Evolutionary conservation across 23 tunicate genomes (phyloP).

Genomic region (Botrylloides violaceus): DNA sequence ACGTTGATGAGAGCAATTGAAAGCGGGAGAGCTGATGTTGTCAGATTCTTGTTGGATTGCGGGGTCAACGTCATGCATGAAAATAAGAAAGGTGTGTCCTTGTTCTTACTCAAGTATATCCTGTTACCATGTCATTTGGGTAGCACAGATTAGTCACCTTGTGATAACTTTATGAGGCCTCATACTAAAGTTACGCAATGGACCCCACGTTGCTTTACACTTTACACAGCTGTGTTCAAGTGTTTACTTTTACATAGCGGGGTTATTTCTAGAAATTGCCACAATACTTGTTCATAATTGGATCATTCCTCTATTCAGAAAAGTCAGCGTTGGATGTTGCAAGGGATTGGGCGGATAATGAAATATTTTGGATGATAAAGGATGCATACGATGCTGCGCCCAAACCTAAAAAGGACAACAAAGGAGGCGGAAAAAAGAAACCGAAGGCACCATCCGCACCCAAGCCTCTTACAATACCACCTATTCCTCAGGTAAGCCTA

Average conservation of each 20-base stretch:
- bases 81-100: constrained; percentile 85
- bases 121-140: no score
- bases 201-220: no score
- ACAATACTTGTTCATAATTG: not conserved
- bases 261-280: not conserved
- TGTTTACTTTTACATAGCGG: no score
- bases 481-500: constrained; percentile 66
- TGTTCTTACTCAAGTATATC: no score
- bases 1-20: constrained; percentile 90
- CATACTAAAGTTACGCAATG: no score
- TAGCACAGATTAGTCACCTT: no score
- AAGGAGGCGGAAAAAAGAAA: constrained; percentile 42
- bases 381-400: constrained; percentile 87
- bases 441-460: constrained; percentile 23
- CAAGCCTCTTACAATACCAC: constrained; percentile 72
- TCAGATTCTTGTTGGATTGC: constrained; percentile 65
- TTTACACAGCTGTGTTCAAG: no score
- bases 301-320: no score
- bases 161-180: no score
- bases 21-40: constrained; percentile 74
- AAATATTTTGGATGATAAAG: constrained; percentile 69
- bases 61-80: constrained; percentile 49
- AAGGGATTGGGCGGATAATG: constrained; percentile 68
- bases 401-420: constrained; percentile 80
- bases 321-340: constrained; percentile 91